phyloP scores from a whole-genome alignment of 1,140 invertebrate species.

The Hyles euphorbiae region DNA sequence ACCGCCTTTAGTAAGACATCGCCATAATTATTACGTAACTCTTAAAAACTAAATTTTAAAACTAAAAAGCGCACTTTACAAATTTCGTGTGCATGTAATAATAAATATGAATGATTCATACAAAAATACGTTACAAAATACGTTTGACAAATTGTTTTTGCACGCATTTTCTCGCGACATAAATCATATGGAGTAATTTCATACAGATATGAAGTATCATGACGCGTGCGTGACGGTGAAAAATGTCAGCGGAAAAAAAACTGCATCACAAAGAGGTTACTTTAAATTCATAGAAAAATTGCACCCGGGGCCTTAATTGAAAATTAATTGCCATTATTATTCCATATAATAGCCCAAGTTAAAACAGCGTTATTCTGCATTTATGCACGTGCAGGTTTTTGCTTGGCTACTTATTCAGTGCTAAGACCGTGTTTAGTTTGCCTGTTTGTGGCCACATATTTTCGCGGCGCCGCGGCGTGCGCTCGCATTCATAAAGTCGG shows the following conservation, averaged over 20 bases:
- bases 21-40: too few relatives aligned
- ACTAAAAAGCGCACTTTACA: too few relatives aligned
- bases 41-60: too few relatives aligned
- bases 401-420: conserved; percentile 39
- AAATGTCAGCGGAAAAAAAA: neutral
- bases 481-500: conserved; percentile 64
- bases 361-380: conserved; percentile 26
- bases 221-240: too few relatives aligned
- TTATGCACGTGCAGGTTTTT: conserved; percentile 43
- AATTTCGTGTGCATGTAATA: too few relatives aligned
- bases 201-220: too few relatives aligned
- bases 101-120: too few relatives aligned
- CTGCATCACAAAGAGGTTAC: conserved; percentile 3
- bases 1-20: too few relatives aligned
- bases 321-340: conserved; percentile 29
- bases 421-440: conserved; percentile 50
- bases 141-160: too few relatives aligned
- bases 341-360: conserved; percentile 12
- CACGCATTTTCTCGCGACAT: too few relatives aligned
- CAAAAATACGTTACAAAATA: too few relatives aligned
- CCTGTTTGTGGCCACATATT: conserved; percentile 64
- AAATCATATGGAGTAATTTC: too few relatives aligned
- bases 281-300: conserved; percentile 31
- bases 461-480: conserved; percentile 57
- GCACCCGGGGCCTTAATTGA: conserved; percentile 25